Evolutionary conservation across 2,888 invertebrate genomes (phyloP).

Genomic region (Byasa hedistus): DNA sequence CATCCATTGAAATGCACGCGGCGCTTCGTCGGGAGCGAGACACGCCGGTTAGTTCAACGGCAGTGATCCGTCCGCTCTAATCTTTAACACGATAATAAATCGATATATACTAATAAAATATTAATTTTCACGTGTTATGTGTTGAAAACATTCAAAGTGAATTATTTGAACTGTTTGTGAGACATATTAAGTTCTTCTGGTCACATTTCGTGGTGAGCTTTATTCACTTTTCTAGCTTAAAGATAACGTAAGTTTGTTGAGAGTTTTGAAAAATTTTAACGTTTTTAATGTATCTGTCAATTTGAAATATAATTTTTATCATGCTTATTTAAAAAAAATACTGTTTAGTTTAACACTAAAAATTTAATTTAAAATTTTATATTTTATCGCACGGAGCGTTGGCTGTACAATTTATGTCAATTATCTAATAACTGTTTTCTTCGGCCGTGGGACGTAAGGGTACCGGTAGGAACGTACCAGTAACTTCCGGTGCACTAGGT

Average conservation of each 20-base stretch:
- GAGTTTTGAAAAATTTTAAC: background rate
- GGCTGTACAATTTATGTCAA: slow-evolving; percentile 17
- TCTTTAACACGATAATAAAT: slow-evolving; percentile 63
- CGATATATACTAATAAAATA: slow-evolving; percentile 41
- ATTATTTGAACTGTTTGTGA: slow-evolving; percentile 32
- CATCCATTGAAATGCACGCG: slow-evolving; percentile 78
- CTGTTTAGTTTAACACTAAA: too few species aligned
- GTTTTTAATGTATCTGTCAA: too few species aligned
- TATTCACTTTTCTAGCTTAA: slow-evolving; percentile 30
- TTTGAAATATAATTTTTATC: too few species aligned
- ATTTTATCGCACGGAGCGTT: background rate
- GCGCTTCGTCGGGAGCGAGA: slow-evolving; percentile 67
- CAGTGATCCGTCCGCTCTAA: slow-evolving; percentile 60
- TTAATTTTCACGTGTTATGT: slow-evolving; percentile 45
- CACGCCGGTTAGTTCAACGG: slow-evolving; percentile 58
- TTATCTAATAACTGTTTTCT: slow-evolving; percentile 27
- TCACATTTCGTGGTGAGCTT: slow-evolving; percentile 30
- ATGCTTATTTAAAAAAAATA: too few species aligned
- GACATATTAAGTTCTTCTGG: slow-evolving; percentile 18
- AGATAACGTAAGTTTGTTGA: slow-evolving; percentile 15
- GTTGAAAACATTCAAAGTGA: slow-evolving; percentile 31
- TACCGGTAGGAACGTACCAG: slow-evolving; percentile 21
- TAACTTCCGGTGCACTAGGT: slow-evolving; percentile 20
- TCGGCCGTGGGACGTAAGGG: slow-evolving; percentile 23
- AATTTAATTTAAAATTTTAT: background rate